Percentiles rank a stretch among this genome's conserved stretches.
phyloP scores from a whole-genome alignment of 1,140 invertebrate species.

The Penaeus chinensis region DNA sequence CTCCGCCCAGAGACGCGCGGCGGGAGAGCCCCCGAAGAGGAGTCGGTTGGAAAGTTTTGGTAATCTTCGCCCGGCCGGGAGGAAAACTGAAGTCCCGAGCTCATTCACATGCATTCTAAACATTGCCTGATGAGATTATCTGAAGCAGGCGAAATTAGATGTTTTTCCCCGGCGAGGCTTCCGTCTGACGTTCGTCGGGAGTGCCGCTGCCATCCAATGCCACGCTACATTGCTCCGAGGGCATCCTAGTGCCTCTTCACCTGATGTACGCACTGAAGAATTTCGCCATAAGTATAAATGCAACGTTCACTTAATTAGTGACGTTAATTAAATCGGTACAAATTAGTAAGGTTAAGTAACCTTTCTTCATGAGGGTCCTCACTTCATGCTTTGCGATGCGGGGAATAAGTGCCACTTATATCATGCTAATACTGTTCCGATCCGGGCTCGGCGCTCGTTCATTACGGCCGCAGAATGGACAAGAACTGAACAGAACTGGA shows the following conservation, averaged over 20 bases:
- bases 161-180: constrained; percentile 30
- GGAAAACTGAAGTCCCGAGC: constrained; percentile 20
- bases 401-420: constrained; percentile 57
- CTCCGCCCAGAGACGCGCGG: no score
- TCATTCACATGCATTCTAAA: constrained; percentile 55
- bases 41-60: no score
- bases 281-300: constrained; percentile 23
- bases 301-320: constrained; percentile 36
- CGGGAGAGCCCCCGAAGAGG: no score
- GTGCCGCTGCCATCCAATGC: constrained; percentile 18
- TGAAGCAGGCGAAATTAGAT: constrained; percentile 54
- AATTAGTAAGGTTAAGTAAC: constrained; percentile 24
- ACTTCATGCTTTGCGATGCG: constrained; percentile 47
- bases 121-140: constrained; percentile 58
- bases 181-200: not conserved
- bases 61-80: no score
- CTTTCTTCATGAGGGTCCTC: constrained; percentile 30
- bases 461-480: constrained; percentile 31
- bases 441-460: constrained; percentile 47
- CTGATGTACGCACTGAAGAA: constrained; percentile 6
- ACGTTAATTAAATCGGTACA: constrained; percentile 37
- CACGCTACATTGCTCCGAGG: constrained; percentile 3
- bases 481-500: no score
- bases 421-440: constrained; percentile 54
- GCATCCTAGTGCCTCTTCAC: not conserved